These are phyloP conservation scores for Platygyra sinensis DNA, from an alignment of 64 coral and sea anemone genomes.

Conservation along the genomic window DNA sequence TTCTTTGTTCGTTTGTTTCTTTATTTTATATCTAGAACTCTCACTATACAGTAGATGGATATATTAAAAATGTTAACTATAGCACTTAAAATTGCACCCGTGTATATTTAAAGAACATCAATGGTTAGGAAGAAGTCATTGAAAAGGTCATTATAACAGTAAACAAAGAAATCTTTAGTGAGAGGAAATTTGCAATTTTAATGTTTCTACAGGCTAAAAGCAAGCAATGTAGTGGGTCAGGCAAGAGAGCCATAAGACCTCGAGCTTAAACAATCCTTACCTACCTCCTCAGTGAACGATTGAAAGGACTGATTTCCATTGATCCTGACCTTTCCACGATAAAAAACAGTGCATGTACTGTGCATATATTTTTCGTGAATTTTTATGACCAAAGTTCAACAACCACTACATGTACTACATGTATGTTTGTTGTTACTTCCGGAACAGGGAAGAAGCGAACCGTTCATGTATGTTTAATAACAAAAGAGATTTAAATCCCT, in stretches of 20 bases:
- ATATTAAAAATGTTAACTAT: no score
- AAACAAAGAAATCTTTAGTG: constrained; percentile 29
- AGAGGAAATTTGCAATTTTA: constrained; percentile 18
- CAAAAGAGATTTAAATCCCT: no score
- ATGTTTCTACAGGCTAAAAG: background rate
- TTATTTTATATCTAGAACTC: no score
- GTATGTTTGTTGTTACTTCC: background rate
- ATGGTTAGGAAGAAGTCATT: background rate
- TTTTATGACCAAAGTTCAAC: background rate
- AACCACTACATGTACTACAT: background rate
- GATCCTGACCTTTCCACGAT: background rate
- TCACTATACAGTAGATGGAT: no score
- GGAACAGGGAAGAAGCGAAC: background rate
- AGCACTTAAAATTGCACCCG: no score
- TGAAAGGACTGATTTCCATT: background rate
- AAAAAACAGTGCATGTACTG: no score
- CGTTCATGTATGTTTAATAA: background rate
- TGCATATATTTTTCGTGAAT: no score
- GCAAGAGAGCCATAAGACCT: background rate
- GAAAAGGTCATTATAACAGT: constrained; percentile 16
- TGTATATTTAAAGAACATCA: background rate
- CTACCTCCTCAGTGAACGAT: no score
- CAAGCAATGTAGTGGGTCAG: background rate
- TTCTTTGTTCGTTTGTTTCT: no score
- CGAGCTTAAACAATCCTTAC: no score